A percentile compares a stretch with the other conserved stretches of the same genome.
Evolutionary conservation across 2,888 invertebrate species (phyloP).

Genomic region (Macrostomum cliftonense): DNA sequence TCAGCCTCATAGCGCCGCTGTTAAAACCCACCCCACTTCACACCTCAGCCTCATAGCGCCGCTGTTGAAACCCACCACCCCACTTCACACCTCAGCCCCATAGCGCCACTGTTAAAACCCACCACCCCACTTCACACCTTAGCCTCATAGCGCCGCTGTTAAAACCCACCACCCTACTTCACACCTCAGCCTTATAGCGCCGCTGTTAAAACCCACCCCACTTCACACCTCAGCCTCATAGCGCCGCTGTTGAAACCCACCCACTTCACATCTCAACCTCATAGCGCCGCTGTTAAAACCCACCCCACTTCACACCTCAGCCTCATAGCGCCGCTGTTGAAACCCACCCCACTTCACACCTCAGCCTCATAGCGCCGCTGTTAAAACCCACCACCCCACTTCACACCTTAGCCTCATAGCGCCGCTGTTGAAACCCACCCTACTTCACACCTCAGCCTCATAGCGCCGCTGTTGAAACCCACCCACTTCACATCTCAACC

Average conservation of each 20-base stretch:
- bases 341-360: not conserved
- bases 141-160: not conserved
- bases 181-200: not conserved
- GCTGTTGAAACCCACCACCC: too few relatives aligned
- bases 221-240: not conserved
- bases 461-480: too few relatives aligned
- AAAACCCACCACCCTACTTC: not conserved
- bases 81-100: not conserved
- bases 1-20: not conserved
- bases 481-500: not conserved
- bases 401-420: not conserved
- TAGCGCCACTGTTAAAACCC: too few relatives aligned
- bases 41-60: not conserved
- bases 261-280: not conserved
- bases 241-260: too few relatives aligned
- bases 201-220: too few relatives aligned
- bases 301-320: not conserved
- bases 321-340: not conserved
- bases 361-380: not conserved
- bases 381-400: not conserved
- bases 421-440: too few relatives aligned
- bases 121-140: not conserved
- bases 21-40: not conserved
- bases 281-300: too few relatives aligned
- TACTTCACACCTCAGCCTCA: not conserved